These are phyloP conservation scores for Equus przewalskii DNA, from an alignment of 2,113 vertebrate genomes.

Conservation along the genomic window DNA sequence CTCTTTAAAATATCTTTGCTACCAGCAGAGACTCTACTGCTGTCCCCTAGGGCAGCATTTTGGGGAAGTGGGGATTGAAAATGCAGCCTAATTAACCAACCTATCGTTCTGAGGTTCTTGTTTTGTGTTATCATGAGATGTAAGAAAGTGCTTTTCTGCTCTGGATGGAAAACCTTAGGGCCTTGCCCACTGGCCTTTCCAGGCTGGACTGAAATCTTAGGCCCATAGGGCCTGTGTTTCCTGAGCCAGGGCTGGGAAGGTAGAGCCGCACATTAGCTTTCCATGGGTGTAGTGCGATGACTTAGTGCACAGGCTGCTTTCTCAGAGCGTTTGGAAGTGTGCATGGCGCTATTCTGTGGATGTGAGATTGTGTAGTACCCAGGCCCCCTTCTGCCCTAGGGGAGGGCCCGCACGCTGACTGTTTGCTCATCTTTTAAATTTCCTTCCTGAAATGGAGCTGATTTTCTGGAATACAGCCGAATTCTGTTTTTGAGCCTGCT, in stretches of 20 bases:
- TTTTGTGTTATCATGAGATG: neutral
- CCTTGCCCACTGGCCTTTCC: neutral
- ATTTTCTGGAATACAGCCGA: slow-evolving; percentile 55
- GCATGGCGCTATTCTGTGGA: neutral
- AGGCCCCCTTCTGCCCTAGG: rapidly evolving
- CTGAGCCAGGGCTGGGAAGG: rapidly evolving
- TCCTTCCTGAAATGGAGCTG: slow-evolving; percentile 48
- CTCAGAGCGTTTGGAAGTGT: neutral
- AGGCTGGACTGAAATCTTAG: neutral
- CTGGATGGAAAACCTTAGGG: neutral
- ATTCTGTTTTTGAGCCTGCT: neutral
- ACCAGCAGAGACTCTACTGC: slow-evolving; percentile 2
- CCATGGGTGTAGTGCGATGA: rapidly evolving
- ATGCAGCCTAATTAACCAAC: slow-evolving; percentile 22
- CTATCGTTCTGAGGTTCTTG: slow-evolving; percentile 55
- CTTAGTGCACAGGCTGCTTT: neutral
- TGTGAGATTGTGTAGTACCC: no score
- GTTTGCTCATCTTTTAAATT: neutral
- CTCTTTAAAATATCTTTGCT: slow-evolving; percentile 75
- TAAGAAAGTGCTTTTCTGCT: neutral
- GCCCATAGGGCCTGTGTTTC: neutral
- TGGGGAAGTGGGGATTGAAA: neutral
- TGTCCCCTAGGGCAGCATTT: slow-evolving; percentile 19
- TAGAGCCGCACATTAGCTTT: neutral
- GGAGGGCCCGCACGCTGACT: neutral